These are phyloP conservation scores for Monopis laevigella DNA, from an alignment of 2,888 invertebrate genomes.

Conservation along the genomic window DNA sequence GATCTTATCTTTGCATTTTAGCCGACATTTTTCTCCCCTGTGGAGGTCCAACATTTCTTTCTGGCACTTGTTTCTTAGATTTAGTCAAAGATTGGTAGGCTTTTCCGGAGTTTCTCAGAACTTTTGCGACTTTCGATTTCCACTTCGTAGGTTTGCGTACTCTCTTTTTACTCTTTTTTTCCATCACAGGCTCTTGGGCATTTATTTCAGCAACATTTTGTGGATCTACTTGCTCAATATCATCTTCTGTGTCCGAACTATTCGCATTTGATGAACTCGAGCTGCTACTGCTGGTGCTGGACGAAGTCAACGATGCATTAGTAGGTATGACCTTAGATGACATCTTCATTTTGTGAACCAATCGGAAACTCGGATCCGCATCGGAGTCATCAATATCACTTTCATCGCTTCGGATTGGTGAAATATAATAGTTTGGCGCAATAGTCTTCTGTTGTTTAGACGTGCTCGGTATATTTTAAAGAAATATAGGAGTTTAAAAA, in stretches of 20 bases:
- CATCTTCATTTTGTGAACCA: too few relatives aligned
- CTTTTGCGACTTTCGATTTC: constrained; percentile 5
- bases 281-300: too few relatives aligned
- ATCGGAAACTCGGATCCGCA: neutral
- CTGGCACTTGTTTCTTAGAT: constrained; percentile 3
- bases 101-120: constrained; percentile 1
- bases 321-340: neutral
- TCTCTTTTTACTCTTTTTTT: constrained; percentile 1
- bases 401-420: neutral
- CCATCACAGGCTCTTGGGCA: neutral
- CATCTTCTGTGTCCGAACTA: constrained; percentile 1
- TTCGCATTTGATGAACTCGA: constrained; percentile 3
- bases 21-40: constrained; percentile 2
- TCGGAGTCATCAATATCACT: neutral
- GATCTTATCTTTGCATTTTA: neutral
- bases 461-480: neutral
- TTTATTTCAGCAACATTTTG: neutral
- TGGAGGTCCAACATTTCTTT: neutral
- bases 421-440: neutral
- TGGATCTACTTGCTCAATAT: neutral
- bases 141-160: neutral
- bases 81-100: neutral
- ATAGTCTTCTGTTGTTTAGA: too few relatives aligned
- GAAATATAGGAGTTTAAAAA: too few relatives aligned
- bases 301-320: neutral